Base-by-base conservation (phyloP, 1,140 invertebrate species). In the Phymastichus coffea region DNA sequence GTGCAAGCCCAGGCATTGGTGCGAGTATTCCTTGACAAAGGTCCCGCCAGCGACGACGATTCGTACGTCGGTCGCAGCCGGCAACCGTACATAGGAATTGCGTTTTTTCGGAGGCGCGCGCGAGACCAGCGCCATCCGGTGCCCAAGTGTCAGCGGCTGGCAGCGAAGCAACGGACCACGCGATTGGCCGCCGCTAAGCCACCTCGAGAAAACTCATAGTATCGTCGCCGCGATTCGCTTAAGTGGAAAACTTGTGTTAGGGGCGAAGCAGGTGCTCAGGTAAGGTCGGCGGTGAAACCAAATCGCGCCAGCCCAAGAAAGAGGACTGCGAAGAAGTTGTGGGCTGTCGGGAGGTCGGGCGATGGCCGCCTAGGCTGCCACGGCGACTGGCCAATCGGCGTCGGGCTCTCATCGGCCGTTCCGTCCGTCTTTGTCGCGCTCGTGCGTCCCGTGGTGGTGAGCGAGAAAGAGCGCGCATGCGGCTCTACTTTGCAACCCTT, bases 181-280 rank as follows among this genome's bases (percentile, higher is more conserved):
- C 66, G 68, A 78, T 79, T 79, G 77, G 76, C 65, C 60, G 53
- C 58, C 48, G 43, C 28, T 47, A n/a, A n/a, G 30, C 17, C 15
- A 14, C 7, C 30, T n/a, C n/a, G n/a, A n/a, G n/a, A n/a, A n/a
- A n/a, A n/a, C n/a, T n/a, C n/a, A n/a, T n/a, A n/a, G n/a, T n/a
- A n/a, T n/a, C n/a, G n/a, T n/a, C n/a, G n/a, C n/a, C n/a, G n/a
- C n/a, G n/a, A n/a, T n/a, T n/a, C n/a, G n/a, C n/a, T n/a, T n/a
- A n/a, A n/a, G n/a, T n/a, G n/a, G n/a, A n/a, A n/a, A n/a, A n/a
- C n/a, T n/a, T n/a, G n/a, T n/a, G n/a, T n/a, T n/a, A n/a, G n/a
- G n/a, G n/a, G n/a, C n/a, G n/a, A n/a, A n/a, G n/a, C n/a, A n/a
- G n/a, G n/a, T n/a, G n/a, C n/a, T n/a, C n/a, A n/a, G n/a, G n/a